Base-by-base conservation (phyloP, 2,888 invertebrate species). In the Nebria brevicollis region DNA sequence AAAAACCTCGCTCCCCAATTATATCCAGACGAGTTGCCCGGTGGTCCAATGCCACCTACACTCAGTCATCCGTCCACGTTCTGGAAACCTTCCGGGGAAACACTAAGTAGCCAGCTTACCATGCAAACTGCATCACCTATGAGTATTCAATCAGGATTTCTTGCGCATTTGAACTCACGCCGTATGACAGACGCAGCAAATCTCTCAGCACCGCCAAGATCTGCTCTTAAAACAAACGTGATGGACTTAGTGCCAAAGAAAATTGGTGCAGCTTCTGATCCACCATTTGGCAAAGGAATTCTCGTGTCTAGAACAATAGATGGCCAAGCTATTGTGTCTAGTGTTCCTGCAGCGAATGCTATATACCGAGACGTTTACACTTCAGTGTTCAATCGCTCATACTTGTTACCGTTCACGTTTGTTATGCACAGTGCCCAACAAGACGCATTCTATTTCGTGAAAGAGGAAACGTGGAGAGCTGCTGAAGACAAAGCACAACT, bases 311-410 rank as follows among this genome's bases (percentile, higher is more conserved):
- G 96, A 77, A 95, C 95, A 72, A 90, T 92, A 2, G 94, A 95
- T 73, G 95, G 95, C 8, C 93, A 95, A 85, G 95, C 96, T 54
- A 94, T 96, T 26, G 94, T 96, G 1, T 95, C 95, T 6, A 95
- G 96, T 85, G 96, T 96, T 11, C 96, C 96, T 0, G 95, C 96
- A 0, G 96, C 97, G 0, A 97, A 97, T 87, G 94, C 96, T 43
- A 97, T 97, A 84, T 96, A 97, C 89, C 92, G 95, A 54, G 97
- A 97, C 88, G 97, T 97, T 2, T 96, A 97, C 87, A 97, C 97
- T 2, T 96, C 96, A 0, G 97, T 97, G 5, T 96, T 97, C 89
- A 97, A 97, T 89, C 93, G 96, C 84, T 96, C 96, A 0, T 95
- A 94, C 88, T 91, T 97, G 86, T 90, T 97, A 85, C 96, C 96